These are phyloP conservation scores for Ptilorrhoa leucosticta DNA, from an alignment of 2,113 vertebrate species.

Conservation along the genomic window DNA sequence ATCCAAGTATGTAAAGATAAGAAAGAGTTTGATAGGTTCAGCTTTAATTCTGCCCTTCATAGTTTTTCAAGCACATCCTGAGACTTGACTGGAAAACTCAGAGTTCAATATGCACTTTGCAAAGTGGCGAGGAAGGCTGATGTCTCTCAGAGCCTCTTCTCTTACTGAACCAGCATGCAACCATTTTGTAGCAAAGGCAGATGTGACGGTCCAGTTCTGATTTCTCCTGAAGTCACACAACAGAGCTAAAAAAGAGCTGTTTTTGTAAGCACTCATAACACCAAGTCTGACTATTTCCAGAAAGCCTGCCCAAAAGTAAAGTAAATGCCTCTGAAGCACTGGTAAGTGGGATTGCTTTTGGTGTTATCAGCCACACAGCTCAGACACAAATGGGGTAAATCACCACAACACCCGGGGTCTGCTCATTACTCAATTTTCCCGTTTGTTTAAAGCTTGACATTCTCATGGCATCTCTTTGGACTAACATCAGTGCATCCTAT, in stretches of 20 bases:
- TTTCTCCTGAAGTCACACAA: neutral
- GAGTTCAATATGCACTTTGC: neutral
- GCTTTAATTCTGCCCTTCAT: neutral
- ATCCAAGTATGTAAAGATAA: neutral
- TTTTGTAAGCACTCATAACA: neutral
- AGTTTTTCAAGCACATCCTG: neutral
- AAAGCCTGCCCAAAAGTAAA: neutral
- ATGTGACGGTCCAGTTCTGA: neutral
- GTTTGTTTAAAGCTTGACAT: neutral
- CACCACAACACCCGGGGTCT: neutral
- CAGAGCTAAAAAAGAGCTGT: neutral
- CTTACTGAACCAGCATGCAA: neutral
- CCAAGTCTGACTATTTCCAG: neutral
- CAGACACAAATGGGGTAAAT: neutral
- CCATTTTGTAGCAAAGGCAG: neutral
- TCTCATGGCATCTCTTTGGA: neutral
- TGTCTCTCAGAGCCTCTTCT: neutral
- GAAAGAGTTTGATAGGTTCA: neutral
- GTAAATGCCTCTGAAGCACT: neutral
- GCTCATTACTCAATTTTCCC: neutral
- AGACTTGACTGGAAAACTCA: neutral
- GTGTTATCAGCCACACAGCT: neutral
- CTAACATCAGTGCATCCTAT: neutral
- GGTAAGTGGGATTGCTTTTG: neutral
- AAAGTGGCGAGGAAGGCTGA: neutral